phyloP scores from a whole-genome alignment of 2,888 invertebrate genomes.

The Brachypalpus laphriformis region DNA sequence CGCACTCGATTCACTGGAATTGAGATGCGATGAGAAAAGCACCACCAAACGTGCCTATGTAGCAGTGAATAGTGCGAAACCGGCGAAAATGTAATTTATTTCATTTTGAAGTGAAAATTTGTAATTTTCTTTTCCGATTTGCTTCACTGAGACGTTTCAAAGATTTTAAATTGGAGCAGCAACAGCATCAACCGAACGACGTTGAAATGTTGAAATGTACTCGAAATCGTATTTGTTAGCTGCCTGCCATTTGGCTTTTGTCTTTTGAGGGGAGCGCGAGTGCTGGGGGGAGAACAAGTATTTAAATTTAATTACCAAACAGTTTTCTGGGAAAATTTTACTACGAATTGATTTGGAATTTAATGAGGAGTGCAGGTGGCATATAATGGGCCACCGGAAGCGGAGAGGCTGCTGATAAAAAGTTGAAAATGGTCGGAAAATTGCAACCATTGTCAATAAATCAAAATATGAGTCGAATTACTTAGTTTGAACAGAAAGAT shows the following conservation, averaged over 20 bases:
- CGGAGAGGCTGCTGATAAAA: no score
- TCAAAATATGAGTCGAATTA: background rate
- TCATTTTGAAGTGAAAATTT: constrained; percentile 66
- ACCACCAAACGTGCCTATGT: no score
- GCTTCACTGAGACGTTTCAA: constrained; percentile 70
- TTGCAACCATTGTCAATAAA: background rate
- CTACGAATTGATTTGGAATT: constrained; percentile 42
- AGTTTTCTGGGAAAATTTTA: constrained; percentile 32
- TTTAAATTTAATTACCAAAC: constrained; percentile 62
- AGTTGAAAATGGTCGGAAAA: no score
- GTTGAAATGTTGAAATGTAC: constrained; percentile 63
- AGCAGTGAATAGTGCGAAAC: constrained; percentile 60
- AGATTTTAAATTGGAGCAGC: constrained; percentile 61
- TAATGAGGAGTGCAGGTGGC: background rate
- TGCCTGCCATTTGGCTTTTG: constrained; percentile 55
- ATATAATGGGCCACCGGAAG: constrained; percentile 21
- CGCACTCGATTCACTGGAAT: constrained; percentile 17
- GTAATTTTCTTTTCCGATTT: constrained; percentile 70
- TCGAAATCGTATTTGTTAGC: constrained; percentile 53
- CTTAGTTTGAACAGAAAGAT: no score
- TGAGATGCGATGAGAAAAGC: background rate
- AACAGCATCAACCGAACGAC: constrained; percentile 13
- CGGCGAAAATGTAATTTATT: constrained; percentile 56
- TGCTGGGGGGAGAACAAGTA: background rate
- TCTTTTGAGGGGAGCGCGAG: constrained; percentile 1